These are phyloP conservation scores for Caenorhabditis sp. DNA, from an alignment of 2,888 invertebrate genomes.

Conservation along the genomic window DNA sequence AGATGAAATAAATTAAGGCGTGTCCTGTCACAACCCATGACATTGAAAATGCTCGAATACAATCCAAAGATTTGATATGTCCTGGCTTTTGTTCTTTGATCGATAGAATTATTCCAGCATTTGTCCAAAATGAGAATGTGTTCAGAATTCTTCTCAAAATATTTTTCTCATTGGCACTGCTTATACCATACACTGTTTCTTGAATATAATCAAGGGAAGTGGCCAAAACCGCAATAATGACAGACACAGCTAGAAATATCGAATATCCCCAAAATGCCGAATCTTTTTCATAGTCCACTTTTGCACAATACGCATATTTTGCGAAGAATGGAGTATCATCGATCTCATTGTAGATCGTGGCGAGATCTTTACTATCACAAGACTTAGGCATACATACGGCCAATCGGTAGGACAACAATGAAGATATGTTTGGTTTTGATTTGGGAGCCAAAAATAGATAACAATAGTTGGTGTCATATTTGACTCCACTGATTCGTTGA, in stretches of 20 bases:
- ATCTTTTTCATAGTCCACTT: conserved; percentile 24
- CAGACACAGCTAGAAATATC: conserved; percentile 23
- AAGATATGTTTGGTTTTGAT: not conserved
- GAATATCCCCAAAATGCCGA: conserved; percentile 29
- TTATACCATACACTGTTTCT: not conserved
- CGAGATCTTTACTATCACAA: conserved; percentile 10
- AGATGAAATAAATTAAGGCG: conserved; percentile 3
- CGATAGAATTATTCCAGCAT: conserved; percentile 28
- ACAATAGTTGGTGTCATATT: conserved; percentile 15
- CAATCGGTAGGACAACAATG: conserved; percentile 10
- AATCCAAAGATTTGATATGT: conserved; percentile 53
- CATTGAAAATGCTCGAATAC: conserved; percentile 59
- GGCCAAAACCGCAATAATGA: conserved; percentile 13
- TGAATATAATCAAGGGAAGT: conserved; percentile 15
- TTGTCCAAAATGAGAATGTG: conserved; percentile 42
- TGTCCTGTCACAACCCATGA: conserved; percentile 56
- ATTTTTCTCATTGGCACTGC: not conserved
- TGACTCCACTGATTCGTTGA: conserved; percentile 2
- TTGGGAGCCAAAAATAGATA: conserved; percentile 1
- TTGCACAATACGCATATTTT: conserved; percentile 13
- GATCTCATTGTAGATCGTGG: not conserved
- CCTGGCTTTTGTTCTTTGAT: conserved; percentile 39
- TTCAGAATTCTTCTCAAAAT: conserved; percentile 10
- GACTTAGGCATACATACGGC: conserved; percentile 37
- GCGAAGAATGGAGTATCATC: conserved; percentile 13